These are phyloP conservation scores for Diphyllodes magnificus DNA, from an alignment of 2,113 vertebrate species.

Conservation along the genomic window DNA sequence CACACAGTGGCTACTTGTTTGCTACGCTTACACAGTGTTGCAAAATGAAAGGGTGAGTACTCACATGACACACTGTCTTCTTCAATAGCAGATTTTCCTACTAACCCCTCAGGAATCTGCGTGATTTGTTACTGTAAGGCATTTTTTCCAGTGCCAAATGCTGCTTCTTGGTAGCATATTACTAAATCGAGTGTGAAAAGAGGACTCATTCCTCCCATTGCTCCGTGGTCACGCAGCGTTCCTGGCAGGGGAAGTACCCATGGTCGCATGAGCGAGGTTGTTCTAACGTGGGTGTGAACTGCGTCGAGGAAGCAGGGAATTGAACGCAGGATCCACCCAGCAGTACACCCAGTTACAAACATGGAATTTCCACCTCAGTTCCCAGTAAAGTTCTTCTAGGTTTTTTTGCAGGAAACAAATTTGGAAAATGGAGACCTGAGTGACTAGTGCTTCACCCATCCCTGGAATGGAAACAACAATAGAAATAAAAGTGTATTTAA, in stretches of 20 bases:
- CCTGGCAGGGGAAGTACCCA: not conserved
- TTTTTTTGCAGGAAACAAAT: not conserved
- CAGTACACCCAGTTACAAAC: not conserved
- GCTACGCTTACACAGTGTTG: not conserved
- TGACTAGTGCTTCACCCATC: not conserved
- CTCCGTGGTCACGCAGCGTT: not conserved
- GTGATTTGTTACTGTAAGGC: not conserved
- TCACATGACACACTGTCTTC: not conserved
- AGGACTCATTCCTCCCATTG: slow-evolving; percentile 5
- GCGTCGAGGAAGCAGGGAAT: not conserved
- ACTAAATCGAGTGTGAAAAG: not conserved
- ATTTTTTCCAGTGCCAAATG: not conserved
- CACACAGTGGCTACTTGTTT: not conserved
- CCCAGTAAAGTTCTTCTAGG: not conserved
- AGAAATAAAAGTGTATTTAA: not conserved
- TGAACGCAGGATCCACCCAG: not conserved
- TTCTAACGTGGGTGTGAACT: not conserved
- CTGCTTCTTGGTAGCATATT: not conserved
- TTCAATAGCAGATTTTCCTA: not conserved
- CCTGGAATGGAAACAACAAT: not conserved
- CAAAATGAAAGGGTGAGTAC: not conserved
- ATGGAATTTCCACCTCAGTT: not conserved
- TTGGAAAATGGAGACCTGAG: not conserved
- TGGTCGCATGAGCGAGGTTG: not conserved
- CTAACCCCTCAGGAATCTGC: not conserved